A percentile compares a stretch with the other conserved stretches of the same genome.
phyloP scores from a whole-genome alignment of 1,140 invertebrate genomes.

The Ctenoplectra terminalis region DNA sequence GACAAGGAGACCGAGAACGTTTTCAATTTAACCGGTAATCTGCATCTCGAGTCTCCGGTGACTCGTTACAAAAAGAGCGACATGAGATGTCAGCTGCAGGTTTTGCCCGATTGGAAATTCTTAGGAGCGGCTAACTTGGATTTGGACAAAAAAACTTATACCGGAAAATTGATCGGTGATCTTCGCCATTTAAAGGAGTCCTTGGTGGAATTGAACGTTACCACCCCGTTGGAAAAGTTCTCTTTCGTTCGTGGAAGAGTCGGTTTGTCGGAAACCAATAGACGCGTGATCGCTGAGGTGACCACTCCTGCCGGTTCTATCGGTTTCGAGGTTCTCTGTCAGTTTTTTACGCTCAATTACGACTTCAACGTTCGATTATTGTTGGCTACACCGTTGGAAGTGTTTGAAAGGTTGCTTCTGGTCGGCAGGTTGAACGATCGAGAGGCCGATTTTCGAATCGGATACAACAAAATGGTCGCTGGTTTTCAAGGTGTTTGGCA shows the following conservation, averaged over 20 bases:
- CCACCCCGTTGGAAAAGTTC: slow-evolving; percentile 87
- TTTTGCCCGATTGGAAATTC: slow-evolving; percentile 85
- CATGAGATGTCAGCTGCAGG: slow-evolving; percentile 85
- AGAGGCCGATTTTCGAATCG: slow-evolving; percentile 88
- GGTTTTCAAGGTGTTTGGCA: slow-evolving; percentile 91
- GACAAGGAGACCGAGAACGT: slow-evolving; percentile 74
- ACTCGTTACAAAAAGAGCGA: slow-evolving; percentile 86
- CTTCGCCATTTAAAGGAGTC: slow-evolving; percentile 77
- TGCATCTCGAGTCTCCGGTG: slow-evolving; percentile 84
- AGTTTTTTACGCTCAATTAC: slow-evolving; percentile 84
- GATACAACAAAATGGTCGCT: slow-evolving; percentile 88
- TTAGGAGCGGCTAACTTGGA: slow-evolving; percentile 87
- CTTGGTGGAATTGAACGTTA: slow-evolving; percentile 86
- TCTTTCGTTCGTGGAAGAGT: slow-evolving; percentile 86
- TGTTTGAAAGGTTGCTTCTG: slow-evolving; percentile 85
- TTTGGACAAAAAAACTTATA: slow-evolving; percentile 87
- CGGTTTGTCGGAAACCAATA: slow-evolving; percentile 87
- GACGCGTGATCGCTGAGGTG: slow-evolving; percentile 88
- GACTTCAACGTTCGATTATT: slow-evolving; percentile 89
- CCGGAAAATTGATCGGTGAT: slow-evolving; percentile 80
- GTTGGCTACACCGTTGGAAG: slow-evolving; percentile 88
- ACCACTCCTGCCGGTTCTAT: slow-evolving; percentile 86
- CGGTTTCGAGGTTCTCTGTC: slow-evolving; percentile 85
- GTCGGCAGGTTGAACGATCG: slow-evolving; percentile 85
- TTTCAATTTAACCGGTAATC: slow-evolving; percentile 84